Evolutionary conservation across 2,797 vertebrate species (phyloP).

Genomic region (Pteropus rufus): DNA sequence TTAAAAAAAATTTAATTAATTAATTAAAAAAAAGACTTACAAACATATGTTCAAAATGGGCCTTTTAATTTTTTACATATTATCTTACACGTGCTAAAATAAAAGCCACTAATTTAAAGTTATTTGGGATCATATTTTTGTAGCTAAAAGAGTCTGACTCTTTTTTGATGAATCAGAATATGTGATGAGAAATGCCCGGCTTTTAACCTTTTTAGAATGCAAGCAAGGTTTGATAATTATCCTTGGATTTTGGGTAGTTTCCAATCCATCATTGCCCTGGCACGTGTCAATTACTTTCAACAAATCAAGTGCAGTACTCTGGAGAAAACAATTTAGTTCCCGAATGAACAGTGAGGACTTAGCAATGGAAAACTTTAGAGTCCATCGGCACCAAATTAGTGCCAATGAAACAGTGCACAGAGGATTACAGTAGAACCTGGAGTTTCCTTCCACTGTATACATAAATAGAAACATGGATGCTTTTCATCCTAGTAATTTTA

Average conservation of each 20-base stretch:
- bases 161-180: neutral
- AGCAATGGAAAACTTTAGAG: slow-evolving; percentile 38
- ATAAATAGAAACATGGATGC: neutral
- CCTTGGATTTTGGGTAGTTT: slow-evolving; percentile 44
- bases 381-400: slow-evolving; percentile 38
- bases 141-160: slow-evolving; percentile 17
- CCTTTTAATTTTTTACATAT: slow-evolving; percentile 39
- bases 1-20: too few relatives aligned
- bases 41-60: slow-evolving; percentile 62
- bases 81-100: slow-evolving; percentile 55
- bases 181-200: neutral
- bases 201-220: neutral
- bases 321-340: neutral
- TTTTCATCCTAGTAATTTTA: slow-evolving; percentile 50
- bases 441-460: neutral
- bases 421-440: neutral
- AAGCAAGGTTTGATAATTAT: slow-evolving; percentile 62
- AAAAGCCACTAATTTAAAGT: slow-evolving; percentile 55
- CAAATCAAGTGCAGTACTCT: slow-evolving; percentile 71
- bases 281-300: slow-evolving; percentile 68
- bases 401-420: neutral
- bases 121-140: slow-evolving; percentile 40
- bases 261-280: slow-evolving; percentile 61
- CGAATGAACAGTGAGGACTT: slow-evolving; percentile 11
- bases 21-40: neutral